phyloP scores from a whole-genome alignment of 37 sponge, comb jelly and placozoan species.

The Axinella damicornis region DNA sequence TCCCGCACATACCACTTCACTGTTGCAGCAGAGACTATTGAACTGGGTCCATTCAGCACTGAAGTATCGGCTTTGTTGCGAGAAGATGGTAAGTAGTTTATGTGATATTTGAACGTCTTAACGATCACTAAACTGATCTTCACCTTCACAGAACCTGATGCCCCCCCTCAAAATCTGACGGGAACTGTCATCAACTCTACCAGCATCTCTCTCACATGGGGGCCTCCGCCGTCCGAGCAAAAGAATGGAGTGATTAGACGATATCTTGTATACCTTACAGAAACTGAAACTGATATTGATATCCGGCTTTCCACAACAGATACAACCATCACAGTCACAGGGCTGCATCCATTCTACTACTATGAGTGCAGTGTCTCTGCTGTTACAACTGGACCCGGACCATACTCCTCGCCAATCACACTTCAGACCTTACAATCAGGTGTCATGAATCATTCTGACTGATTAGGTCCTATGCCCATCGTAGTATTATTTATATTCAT shows the following conservation, averaged over 20 bases:
- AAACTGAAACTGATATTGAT: not conserved
- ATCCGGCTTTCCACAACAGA: not conserved
- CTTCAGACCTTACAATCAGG: not conserved
- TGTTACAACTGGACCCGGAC: constrained; percentile 38
- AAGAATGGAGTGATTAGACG: constrained; percentile 33
- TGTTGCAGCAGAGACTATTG: constrained; percentile 24
- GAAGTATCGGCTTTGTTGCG: not conserved
- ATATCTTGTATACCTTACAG: constrained; percentile 2
- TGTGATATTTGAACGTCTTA: not conserved
- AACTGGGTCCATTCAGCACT: constrained; percentile 6
- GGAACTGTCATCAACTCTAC: constrained; percentile 1
- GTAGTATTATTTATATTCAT: not conserved
- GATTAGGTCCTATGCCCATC: too few species aligned
- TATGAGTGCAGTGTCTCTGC: constrained; percentile 43
- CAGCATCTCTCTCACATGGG: constrained; percentile 8
- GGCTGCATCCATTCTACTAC: constrained; percentile 38
- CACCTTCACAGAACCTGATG: constrained; percentile 15
- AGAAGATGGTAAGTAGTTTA: not conserved
- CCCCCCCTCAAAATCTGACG: constrained; percentile 24
- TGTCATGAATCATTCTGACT: too few species aligned
- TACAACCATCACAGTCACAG: not conserved
- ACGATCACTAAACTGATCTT: not conserved
- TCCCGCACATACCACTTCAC: constrained; percentile 5
- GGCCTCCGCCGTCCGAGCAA: constrained; percentile 1
- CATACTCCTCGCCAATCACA: constrained; percentile 1